Base-by-base conservation (phyloP, 2,113 vertebrate species). In the Microtus richardsoni region DNA sequence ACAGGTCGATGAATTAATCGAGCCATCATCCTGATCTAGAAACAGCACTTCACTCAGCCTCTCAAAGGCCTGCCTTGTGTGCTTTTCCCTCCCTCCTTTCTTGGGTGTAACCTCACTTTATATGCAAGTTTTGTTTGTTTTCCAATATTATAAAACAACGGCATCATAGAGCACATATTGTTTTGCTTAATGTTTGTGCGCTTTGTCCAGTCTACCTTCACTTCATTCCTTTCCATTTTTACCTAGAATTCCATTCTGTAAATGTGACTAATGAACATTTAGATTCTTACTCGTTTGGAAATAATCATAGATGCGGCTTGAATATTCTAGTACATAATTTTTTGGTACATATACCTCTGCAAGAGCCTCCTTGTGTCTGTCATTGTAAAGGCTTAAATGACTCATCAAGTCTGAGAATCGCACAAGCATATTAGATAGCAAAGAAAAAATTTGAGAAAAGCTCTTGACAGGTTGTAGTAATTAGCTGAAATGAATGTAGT, bases 341-440 rank as follows among this genome's bases (percentile, higher is more conserved):
- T 85, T 94, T 80, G 47, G 41, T 24, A 77, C 41, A 64, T 30
- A 70, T 9, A 82, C 24, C 16, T 80, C 83, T 95, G 79, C 17
- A 86, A 91, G 13, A n/a, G 74, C 89, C 54, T 89, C 49, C 68
- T 94, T 66, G 33, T 13, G 11, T 36, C 41, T 93, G 83, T 58
- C 73, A 82, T 93, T 93, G 93, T 80, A 39, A 82, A n/a, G 73
- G 68, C 36, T 89, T 94, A 73, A 90, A 52, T 94, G 77, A 94
- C 36, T 95, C 58, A 60, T 71, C 33, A 87, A 85, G 91, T 89
- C 26, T 62, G 64, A 86, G 73, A 91, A 71, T 89, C 78, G 86
- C 22, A 82, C 85, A 86, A 84, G 36, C 49, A 47, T 24, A 47
- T 85, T 74, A 94, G 68, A 83, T 12, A 83, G 88, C n/a, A 93